Base-by-base conservation (phyloP, 2,797 vertebrate genomes). In the Poecilia gillii region DNA sequence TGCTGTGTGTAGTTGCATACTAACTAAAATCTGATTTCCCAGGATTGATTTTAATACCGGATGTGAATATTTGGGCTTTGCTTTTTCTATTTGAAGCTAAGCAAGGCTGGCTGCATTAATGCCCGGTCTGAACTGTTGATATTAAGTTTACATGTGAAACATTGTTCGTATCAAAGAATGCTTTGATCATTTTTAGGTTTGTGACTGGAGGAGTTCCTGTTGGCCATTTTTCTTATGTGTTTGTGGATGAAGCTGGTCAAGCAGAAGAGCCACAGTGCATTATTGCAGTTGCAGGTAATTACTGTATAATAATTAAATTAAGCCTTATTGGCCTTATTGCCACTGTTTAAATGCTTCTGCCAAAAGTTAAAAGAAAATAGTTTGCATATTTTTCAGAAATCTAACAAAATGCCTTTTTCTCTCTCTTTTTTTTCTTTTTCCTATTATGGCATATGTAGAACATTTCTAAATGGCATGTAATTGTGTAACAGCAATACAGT, bases 191-290 rank as follows among this genome's bases (percentile, higher is more conserved):
- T 1, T 86, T 75, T 78, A 99, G 98, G 88, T 92, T 99, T 81
- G 97, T 94, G 47, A 95, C 97, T 0, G 95, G 94, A 71, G 94
- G 95, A 62, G 94, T 99, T 76, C 94, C 96, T 18, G 79, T 83
- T 0, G 94, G 95, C 7, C 97, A 96, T 88, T 99, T 99, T 90
- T 95, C 97, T 31, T 97, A 99, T 3, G 92, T 99, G 83, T 99
- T 99, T 91, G 94, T 99, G 3, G 98, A 99, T 0, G 98, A 99
- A 88, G 96, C 96, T 0, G 97, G 98, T 53, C 97, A 98, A 36
- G 97, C 97, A 0, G 91, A 95, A 70, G 98, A 99, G 93, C 95
- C 98, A 0, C 97, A 98, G 93, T 96, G 96, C 3, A 23, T 97
- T 73, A 95, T 97, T 0, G 94, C 96, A 47, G 79, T 99, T 2